A percentile compares a stretch with the other conserved stretches of the same genome.
Conservation (phyloP, 2,888 invertebrate genomes). For the Euzetes globulus region DNA sequence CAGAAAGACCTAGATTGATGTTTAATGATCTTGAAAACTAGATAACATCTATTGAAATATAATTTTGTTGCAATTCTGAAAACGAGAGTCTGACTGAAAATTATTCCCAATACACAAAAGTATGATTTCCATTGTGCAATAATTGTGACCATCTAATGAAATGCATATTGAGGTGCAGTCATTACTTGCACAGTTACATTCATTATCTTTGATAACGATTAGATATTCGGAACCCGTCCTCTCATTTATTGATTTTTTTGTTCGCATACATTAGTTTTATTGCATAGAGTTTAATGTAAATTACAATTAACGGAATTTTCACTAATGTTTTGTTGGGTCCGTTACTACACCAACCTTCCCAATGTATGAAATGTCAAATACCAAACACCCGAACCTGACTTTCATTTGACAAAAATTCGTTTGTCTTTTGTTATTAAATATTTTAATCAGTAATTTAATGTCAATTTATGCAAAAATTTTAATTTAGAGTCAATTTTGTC, state of each 20-base stretch:
- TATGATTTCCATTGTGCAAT: neutral
- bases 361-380: conserved; percentile 7
- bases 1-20: no score
- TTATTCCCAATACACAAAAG: neutral
- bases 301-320: neutral
- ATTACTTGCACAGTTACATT: neutral
- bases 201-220: conserved; percentile 15
- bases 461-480: neutral
- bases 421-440: neutral
- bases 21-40: no score
- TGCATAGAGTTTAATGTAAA: conserved; percentile 12
- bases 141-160: neutral
- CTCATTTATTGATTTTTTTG: neutral
- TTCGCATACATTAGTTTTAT: neutral
- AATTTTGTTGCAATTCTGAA: neutral
- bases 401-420: neutral
- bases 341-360: conserved; percentile 13
- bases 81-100: neutral
- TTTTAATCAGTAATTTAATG: neutral
- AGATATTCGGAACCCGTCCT: conserved; percentile 4
- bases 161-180: neutral
- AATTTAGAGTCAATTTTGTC: neutral
- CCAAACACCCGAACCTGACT: conserved; percentile 1
- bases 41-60: no score
- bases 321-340: conserved; percentile 11